Conservation (phyloP, 2,113 vertebrate species). For the Pygoscelis adeliae region DNA sequence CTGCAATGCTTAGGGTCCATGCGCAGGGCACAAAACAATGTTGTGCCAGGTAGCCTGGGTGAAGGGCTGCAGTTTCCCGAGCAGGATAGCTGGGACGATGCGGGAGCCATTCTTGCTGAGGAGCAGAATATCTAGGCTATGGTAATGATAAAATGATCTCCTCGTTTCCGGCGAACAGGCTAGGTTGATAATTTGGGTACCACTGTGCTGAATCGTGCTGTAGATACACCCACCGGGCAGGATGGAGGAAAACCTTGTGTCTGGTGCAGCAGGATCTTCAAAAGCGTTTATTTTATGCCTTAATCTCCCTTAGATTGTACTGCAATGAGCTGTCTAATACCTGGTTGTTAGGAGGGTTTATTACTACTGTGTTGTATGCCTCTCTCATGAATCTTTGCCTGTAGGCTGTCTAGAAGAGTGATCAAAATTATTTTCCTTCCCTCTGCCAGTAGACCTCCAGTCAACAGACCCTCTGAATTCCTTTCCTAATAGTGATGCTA, state of each 20-base stretch:
- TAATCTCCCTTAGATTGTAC: not conserved
- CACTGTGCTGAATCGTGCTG: not conserved
- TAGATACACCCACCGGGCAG: not conserved
- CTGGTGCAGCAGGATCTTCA: not conserved
- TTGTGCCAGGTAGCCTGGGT: not conserved
- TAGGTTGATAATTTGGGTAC: not conserved
- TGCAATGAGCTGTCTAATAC: not conserved
- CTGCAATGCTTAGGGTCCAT: fast-evolving
- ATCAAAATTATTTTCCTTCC: not conserved
- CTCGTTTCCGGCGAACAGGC: not conserved
- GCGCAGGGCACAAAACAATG: not conserved
- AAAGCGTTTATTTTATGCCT: not conserved
- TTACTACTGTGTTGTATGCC: not conserved
- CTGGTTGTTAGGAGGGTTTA: not conserved
- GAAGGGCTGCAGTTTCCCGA: not conserved
- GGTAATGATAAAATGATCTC: not conserved
- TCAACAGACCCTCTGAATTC: not conserved
- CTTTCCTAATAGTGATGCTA: not conserved
- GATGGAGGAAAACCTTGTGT: not conserved
- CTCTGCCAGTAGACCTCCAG: not conserved
- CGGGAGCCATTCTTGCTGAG: not conserved
- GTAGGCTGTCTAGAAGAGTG: not conserved
- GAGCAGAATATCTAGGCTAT: not conserved
- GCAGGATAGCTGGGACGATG: not conserved
- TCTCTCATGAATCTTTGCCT: not conserved